Conservation (phyloP, 2,888 invertebrate genomes). For the Mesorhabditis spiculigera region DNA sequence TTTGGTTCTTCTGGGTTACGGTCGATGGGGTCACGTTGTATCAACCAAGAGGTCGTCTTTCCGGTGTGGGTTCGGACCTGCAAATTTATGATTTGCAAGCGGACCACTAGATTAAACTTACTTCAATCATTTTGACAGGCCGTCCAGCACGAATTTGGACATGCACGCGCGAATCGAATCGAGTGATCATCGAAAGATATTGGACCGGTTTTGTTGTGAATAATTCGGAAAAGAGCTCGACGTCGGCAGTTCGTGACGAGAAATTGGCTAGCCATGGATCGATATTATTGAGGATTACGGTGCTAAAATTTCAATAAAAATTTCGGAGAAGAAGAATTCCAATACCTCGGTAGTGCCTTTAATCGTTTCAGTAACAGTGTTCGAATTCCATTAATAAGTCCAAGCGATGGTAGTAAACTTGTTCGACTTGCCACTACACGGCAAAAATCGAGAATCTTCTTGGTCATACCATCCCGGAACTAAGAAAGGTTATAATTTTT, state of each 20-base stretch:
- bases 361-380: not conserved
- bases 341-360: not conserved
- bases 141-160: not conserved
- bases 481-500: not conserved
- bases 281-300: not conserved
- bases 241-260: slow-evolving; percentile 1
- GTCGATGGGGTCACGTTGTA: not conserved
- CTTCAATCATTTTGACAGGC: not conserved
- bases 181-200: not conserved
- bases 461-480: not conserved
- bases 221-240: not conserved
- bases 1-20: not conserved
- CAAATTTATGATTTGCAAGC: too few species aligned
- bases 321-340: not conserved
- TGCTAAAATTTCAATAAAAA: not conserved
- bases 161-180: not conserved
- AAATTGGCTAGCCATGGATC: slow-evolving; percentile 1
- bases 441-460: not conserved
- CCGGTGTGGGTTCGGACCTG: not conserved
- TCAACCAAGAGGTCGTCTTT: not conserved
- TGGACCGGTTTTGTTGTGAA: not conserved
- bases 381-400: not conserved
- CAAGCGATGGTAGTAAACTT: too few species aligned
- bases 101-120: not conserved
- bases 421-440: not conserved